phyloP scores from a whole-genome alignment of 2,888 invertebrate species.

The Orchesella flavescens region DNA sequence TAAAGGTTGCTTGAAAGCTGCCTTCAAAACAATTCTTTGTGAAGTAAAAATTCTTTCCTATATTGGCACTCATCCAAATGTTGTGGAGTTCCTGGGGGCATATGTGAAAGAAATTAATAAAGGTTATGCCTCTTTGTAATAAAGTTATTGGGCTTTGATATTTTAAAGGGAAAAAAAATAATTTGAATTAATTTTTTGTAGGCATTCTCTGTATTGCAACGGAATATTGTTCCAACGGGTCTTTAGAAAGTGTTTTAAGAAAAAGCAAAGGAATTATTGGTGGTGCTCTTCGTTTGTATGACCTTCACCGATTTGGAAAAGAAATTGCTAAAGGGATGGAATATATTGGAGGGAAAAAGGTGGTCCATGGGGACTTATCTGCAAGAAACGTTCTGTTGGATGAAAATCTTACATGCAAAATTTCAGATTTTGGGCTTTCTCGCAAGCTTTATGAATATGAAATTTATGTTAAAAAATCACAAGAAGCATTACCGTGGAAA shows the following conservation, averaged over 20 bases:
- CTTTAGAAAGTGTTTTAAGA: not conserved
- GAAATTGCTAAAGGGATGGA: not conserved
- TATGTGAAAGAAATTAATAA: not conserved
- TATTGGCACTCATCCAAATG: constrained; percentile 10
- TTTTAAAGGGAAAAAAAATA: no score
- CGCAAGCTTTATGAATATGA: not conserved
- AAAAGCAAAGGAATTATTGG: not conserved
- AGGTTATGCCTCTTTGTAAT: not conserved
- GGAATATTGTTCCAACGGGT: not conserved
- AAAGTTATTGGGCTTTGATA: no score
- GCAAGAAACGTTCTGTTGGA: not conserved
- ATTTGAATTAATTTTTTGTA: not conserved
- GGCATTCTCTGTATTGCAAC: not conserved
- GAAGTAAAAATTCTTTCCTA: constrained; percentile 28
- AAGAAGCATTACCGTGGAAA: not conserved
- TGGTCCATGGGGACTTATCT: not conserved
- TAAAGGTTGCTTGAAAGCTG: not conserved
- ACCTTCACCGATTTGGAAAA: not conserved
- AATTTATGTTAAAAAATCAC: not conserved
- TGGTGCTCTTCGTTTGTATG: no score
- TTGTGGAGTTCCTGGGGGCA: not conserved
- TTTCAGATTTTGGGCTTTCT: not conserved
- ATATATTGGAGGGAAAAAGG: not conserved
- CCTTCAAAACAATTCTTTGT: constrained; percentile 12
- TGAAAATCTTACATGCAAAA: not conserved